Base-by-base conservation (phyloP, 1,140 invertebrate genomes). In the Drusus annulatus region DNA sequence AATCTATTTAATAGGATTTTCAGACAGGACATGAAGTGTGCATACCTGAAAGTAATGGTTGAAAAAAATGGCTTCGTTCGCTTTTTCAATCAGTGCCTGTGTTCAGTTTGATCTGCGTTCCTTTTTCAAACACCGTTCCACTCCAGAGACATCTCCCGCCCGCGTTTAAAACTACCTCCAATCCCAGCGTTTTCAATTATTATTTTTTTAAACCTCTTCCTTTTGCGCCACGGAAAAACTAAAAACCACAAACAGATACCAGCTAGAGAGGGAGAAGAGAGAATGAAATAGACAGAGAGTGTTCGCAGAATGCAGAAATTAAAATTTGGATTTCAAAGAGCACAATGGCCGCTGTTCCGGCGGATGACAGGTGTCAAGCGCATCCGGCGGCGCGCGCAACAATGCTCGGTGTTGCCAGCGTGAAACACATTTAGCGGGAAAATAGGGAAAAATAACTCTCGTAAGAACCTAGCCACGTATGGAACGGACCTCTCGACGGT, bases 321-420 rank as follows among this genome's bases (percentile, higher is more conserved):
- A 81, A 81, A 81, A 58, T 75, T 75, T 25, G 77, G 77, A 83
- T 75, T 75, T 75, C 52, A 56, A 71, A 75, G 73, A 63, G 31
- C 36, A 83, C 82, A 83, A 83, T 83, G 82, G 80, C 80, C 74
- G 17, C 71, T 31, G 28, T 75, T 75, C 71, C 52, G 79, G 76
- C 79, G 76, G 74, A 68, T 78, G 82, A 83, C 82, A 83, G 80
- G 80, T 83, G 82, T 81, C 82, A 83, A 76, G 69, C 80, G 80
- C 80, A 83, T 83, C 82, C 82, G 82, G 77, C 28, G 36, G 52
- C 52, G 75, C 79, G 79, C 79, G 79, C 81, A 78, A 28, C 73
- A 71, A 58, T 78, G 54, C 65, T 17, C 80, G 28, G 73, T 68
- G 78, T 60, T 76, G 77, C 81, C 21, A 76, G 56, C 54, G 23